These are phyloP conservation scores for Mamestra configurata DNA, from an alignment of 1,140 invertebrate species.

Conservation along the genomic window DNA sequence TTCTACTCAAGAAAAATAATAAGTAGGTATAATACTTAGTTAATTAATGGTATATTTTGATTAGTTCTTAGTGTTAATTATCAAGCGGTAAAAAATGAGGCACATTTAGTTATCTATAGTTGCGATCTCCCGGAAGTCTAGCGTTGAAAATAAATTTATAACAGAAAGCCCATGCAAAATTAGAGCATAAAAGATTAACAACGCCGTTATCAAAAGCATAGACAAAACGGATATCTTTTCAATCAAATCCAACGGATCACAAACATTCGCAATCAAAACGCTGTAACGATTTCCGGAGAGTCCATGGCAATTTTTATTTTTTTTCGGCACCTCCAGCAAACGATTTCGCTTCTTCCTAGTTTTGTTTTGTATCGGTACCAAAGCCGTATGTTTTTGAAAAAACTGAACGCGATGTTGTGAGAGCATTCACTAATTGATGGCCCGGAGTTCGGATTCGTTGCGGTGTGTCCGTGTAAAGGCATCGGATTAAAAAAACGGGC, in stretches of 20 bases:
- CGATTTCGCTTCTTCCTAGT: constrained; percentile 59
- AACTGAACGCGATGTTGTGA: constrained; percentile 63
- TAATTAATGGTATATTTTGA: too few species aligned
- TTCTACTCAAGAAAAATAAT: too few species aligned
- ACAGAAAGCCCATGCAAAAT: not conserved
- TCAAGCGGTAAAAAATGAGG: too few species aligned
- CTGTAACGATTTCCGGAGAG: constrained; percentile 75
- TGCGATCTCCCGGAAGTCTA: too few species aligned
- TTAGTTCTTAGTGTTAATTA: too few species aligned
- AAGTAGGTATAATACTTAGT: too few species aligned
- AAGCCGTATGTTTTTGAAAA: constrained; percentile 79
- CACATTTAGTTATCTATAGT: too few species aligned
- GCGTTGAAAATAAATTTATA: too few species aligned
- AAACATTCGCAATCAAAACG: constrained; percentile 71
- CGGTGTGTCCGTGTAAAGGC: constrained; percentile 68
- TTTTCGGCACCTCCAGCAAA: constrained; percentile 67
- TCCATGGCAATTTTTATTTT: constrained; percentile 61
- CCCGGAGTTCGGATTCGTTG: constrained; percentile 75
- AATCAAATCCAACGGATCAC: constrained; percentile 73
- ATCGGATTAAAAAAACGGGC: constrained; percentile 37
- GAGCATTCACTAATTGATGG: constrained; percentile 80
- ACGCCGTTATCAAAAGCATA: constrained; percentile 54
- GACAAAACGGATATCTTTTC: constrained; percentile 61
- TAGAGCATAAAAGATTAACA: not conserved
- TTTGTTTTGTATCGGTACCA: constrained; percentile 68